These are phyloP conservation scores for Bambusicola thoracicus DNA, from an alignment of 2,113 vertebrate genomes.

Conservation along the genomic window DNA sequence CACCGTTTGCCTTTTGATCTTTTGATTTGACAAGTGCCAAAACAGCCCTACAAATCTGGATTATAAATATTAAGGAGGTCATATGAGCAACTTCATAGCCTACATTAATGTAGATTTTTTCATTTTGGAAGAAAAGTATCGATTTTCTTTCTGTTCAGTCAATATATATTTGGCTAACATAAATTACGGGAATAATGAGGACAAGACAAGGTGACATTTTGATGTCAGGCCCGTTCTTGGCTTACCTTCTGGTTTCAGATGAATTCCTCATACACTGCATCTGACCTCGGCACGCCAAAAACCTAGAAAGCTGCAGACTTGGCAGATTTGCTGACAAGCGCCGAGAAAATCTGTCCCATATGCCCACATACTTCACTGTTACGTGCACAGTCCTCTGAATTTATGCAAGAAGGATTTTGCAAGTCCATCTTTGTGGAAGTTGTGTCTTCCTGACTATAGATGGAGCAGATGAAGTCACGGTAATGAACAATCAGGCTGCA, in stretches of 20 bases:
- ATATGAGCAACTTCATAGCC: background rate
- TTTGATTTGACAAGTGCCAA: background rate
- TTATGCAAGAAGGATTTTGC: background rate
- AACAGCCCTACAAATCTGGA: background rate
- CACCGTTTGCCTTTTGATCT: background rate
- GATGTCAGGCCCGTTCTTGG: background rate
- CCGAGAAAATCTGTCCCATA: background rate
- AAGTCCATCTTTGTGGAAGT: background rate
- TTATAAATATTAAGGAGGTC: background rate
- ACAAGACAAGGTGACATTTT: background rate
- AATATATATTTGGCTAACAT: background rate
- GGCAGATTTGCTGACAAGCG: background rate
- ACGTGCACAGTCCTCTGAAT: background rate
- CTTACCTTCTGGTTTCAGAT: background rate
- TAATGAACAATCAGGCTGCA: background rate
- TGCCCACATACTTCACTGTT: background rate
- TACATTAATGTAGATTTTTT: background rate
- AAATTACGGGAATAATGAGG: background rate
- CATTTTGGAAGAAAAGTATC: background rate
- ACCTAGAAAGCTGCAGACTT: background rate
- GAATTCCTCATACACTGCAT: background rate
- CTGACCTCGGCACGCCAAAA: background rate
- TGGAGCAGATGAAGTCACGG: background rate
- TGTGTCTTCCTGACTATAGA: background rate
- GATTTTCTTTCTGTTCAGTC: background rate